These are phyloP conservation scores for Oppia nitens DNA, from an alignment of 1,140 invertebrate genomes.

Conservation along the genomic window DNA sequence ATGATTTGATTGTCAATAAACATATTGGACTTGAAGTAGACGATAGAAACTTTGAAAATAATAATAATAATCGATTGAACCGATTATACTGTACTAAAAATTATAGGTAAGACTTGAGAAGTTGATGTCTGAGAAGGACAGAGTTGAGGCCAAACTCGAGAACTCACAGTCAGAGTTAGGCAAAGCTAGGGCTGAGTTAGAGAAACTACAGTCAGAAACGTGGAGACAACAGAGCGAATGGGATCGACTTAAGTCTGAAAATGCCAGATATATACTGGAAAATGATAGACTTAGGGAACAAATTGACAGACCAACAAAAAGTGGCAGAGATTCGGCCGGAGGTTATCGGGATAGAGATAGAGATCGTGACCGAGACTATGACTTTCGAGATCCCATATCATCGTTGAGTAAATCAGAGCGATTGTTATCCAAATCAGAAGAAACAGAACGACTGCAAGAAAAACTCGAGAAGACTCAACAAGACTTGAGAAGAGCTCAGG, in stretches of 20 bases:
- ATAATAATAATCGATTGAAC: background rate
- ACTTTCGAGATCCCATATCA: background rate
- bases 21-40: background rate
- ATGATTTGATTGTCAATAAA: background rate
- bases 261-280: constrained; percentile 63
- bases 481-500: constrained; percentile 60
- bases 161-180: constrained; percentile 79
- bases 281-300: constrained; percentile 47
- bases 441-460: constrained; percentile 41
- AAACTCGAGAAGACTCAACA: constrained; percentile 62
- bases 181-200: constrained; percentile 78
- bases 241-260: constrained; percentile 20
- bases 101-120: constrained; percentile 58
- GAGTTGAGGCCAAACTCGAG: constrained; percentile 72
- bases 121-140: constrained; percentile 69
- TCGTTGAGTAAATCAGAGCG: constrained; percentile 15
- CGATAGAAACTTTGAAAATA: background rate
- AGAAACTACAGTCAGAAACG: constrained; percentile 63
- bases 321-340: background rate
- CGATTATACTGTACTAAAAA: background rate
- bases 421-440: constrained; percentile 14
- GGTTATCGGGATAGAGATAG: constrained; percentile 9
- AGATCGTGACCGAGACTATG: background rate
- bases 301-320: constrained; percentile 18
- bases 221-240: constrained; percentile 21